Conservation (phyloP, 2,888 invertebrate species). For the Thelaira solivaga region DNA sequence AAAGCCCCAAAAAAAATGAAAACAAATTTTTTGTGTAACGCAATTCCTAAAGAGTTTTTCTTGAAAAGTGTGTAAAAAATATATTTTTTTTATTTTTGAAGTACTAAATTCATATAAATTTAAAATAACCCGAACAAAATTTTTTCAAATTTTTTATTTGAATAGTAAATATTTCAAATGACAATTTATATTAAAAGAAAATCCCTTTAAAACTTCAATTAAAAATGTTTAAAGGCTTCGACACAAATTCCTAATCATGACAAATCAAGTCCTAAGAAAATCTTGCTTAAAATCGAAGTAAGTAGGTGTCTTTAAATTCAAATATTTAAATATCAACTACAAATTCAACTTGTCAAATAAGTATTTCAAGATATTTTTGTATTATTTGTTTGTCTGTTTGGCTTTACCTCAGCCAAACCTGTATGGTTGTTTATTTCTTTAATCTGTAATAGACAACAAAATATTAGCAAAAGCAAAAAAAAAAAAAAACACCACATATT, state of each 20-base stretch:
- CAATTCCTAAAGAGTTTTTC: too few species aligned
- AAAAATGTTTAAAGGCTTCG: background rate
- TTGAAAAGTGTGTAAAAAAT: too few species aligned
- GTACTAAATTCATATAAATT: too few species aligned
- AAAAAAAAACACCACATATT: background rate
- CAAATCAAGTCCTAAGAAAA: background rate
- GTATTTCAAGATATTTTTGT: slow-evolving; percentile 6
- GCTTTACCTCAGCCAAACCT: background rate
- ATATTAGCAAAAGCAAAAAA: background rate
- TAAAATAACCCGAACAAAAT: too few species aligned
- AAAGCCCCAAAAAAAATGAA: too few species aligned
- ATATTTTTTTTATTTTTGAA: too few species aligned
- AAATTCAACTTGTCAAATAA: slow-evolving; percentile 25
- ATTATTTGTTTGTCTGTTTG: background rate
- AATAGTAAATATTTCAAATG: too few species aligned
- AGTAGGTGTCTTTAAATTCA: background rate
- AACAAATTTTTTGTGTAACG: too few species aligned
- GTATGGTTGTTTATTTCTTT: background rate
- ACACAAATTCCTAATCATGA: background rate
- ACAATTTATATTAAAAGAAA: background rate
- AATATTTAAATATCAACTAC: slow-evolving; percentile 34
- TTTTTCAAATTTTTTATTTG: too few species aligned
- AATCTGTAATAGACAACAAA: slow-evolving; percentile 26
- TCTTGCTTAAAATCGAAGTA: background rate
- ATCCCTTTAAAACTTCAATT: background rate